Percentiles rank a stretch among this genome's conserved stretches.
phyloP scores from a whole-genome alignment of 2,113 vertebrate species.

The Ardeotis arabs region DNA sequence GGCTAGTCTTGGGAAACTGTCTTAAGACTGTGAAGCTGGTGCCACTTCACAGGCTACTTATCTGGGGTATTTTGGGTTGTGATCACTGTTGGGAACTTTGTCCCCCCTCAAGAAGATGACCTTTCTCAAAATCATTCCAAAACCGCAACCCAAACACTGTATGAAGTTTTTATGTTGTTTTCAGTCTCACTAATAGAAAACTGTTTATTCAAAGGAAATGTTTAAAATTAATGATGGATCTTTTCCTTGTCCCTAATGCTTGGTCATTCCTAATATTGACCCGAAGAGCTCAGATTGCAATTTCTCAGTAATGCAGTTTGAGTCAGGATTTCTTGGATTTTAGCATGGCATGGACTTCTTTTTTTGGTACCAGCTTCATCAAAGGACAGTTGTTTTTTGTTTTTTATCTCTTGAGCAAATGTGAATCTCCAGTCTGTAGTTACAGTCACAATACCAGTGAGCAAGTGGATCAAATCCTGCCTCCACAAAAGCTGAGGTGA shows the following conservation, averaged over 20 bases:
- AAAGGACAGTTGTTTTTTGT: not conserved
- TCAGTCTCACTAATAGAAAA: not conserved
- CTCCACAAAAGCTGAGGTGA: not conserved
- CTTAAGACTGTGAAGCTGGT: not conserved
- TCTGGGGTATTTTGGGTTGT: not conserved
- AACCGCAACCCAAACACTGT: not conserved
- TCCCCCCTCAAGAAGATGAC: not conserved
- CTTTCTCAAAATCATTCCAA: not conserved
- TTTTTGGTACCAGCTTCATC: not conserved
- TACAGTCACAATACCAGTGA: not conserved
- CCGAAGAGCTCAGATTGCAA: not conserved
- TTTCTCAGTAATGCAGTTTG: not conserved
- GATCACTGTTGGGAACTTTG: not conserved
- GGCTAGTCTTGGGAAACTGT: not conserved
- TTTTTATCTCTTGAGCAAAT: not conserved
- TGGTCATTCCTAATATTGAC: not conserved
- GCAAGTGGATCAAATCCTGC: not conserved
- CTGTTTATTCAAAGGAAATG: not conserved
- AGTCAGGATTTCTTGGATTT: not conserved
- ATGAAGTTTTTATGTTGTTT: not conserved
- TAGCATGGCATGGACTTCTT: not conserved
- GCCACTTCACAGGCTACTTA: fast-evolving
- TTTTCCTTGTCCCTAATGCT: not conserved
- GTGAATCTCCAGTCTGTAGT: not conserved
- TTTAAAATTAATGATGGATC: not conserved